A percentile compares a stretch with the other conserved stretches of the same genome.
Evolutionary conservation across 2,797 vertebrate genomes (phyloP).

Genomic region (Halcyon leucocephala): DNA sequence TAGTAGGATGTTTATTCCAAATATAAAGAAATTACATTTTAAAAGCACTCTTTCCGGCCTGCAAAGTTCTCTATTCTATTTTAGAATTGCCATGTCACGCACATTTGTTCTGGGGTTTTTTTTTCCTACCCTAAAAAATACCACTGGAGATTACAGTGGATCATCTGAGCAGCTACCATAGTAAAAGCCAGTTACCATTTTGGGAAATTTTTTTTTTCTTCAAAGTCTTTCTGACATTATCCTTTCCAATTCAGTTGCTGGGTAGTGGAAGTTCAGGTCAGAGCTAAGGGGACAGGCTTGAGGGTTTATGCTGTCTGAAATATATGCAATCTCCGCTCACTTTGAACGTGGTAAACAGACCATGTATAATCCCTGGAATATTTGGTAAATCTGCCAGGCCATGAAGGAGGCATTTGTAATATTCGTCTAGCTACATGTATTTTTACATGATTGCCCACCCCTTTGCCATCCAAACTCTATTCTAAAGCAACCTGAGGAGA

Average conservation of each 20-base stretch:
- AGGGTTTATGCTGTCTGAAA: constrained; percentile 31
- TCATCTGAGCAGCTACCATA: neutral
- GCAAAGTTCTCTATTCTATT: neutral
- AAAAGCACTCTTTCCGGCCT: neutral
- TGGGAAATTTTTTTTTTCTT: neutral
- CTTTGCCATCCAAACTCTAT: neutral
- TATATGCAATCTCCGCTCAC: neutral
- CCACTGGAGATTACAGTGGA: neutral
- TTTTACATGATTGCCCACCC: neutral
- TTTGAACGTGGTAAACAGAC: constrained; percentile 38
- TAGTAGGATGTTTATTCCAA: neutral
- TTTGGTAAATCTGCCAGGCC: constrained; percentile 9
- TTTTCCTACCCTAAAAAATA: neutral
- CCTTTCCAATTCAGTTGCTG: neutral
- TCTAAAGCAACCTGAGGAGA: neutral
- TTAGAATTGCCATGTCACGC: neutral
- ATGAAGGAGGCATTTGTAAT: constrained; percentile 1
- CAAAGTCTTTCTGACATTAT: neutral
- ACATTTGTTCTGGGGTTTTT: neutral
- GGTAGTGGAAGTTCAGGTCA: constrained; percentile 3
- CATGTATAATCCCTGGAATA: constrained; percentile 47
- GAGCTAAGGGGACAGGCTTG: neutral
- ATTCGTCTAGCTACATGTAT: neutral
- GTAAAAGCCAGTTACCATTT: constrained; percentile 28
- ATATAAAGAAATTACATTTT: neutral